Conservation (phyloP, 1,140 invertebrate species). For the Calliphora vicina region DNA sequence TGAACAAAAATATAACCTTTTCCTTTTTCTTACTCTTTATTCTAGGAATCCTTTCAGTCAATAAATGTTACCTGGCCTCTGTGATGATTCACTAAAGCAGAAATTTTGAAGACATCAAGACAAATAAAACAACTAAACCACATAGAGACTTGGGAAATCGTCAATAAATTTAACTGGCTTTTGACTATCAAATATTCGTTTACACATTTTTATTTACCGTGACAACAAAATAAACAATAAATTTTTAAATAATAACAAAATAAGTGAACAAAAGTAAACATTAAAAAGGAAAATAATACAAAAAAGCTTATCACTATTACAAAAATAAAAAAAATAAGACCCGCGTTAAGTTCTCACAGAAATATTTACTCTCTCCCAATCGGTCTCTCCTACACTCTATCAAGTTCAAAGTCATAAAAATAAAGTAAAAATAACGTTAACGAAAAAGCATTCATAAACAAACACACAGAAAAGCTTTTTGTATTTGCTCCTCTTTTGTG, state of each 20-base stretch:
- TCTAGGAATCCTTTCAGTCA: background rate
- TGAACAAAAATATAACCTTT: background rate
- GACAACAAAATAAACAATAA: background rate
- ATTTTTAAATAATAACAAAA: background rate
- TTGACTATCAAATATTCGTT: too few species aligned
- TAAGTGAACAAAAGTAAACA: background rate
- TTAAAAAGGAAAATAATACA: background rate
- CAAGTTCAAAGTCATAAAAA: slow-evolving; percentile 33
- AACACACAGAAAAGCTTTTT: background rate
- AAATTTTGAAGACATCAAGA: background rate
- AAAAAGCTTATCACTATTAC: background rate
- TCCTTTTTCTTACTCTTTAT: background rate
- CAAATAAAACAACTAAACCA: background rate
- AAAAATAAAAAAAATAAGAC: background rate
- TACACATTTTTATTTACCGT: background rate
- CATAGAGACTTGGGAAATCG: background rate
- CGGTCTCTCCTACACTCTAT: background rate
- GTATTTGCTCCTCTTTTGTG: background rate
- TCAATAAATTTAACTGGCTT: background rate
- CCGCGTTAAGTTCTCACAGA: background rate
- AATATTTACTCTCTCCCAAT: background rate
- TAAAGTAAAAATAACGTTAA: background rate
- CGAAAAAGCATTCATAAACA: background rate
- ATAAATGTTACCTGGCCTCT: background rate
- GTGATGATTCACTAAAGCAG: background rate